phyloP scores from a whole-genome alignment of 1,140 invertebrate species.

The Gryllus bimaculatus region DNA sequence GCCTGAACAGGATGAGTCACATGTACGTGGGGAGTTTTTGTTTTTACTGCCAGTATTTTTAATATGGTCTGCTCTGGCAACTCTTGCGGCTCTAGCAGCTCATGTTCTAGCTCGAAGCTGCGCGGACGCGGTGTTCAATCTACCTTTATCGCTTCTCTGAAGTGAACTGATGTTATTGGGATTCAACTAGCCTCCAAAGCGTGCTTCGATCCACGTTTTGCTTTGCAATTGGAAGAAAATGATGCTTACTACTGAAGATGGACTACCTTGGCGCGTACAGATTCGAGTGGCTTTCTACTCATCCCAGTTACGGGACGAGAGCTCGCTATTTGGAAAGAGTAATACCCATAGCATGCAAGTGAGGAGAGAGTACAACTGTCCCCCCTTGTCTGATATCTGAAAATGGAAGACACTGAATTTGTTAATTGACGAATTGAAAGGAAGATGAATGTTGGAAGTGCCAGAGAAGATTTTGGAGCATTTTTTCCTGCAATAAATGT shows the following conservation, averaged over 20 bases:
- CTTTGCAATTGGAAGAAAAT: background rate
- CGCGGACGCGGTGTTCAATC: background rate
- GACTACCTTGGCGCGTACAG: background rate
- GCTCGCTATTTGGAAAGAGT: background rate
- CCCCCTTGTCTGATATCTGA: background rate
- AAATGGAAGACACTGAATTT: no score
- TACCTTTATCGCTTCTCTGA: background rate
- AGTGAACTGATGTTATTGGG: background rate
- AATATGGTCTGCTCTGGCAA: background rate
- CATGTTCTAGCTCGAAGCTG: background rate
- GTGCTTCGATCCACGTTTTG: background rate
- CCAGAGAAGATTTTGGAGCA: no score
- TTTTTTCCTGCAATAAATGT: no score
- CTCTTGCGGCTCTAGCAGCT: background rate
- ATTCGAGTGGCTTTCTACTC: background rate
- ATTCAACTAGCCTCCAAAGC: background rate
- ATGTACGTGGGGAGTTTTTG: background rate
- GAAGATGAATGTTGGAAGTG: no score
- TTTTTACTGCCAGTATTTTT: background rate
- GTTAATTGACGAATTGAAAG: no score
- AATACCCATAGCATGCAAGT: background rate
- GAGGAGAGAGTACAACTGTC: background rate
- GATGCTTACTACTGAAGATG: background rate
- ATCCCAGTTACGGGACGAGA: background rate
- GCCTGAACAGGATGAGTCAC: background rate